Percentiles rank a stretch among this genome's conserved stretches.
Conservation (phyloP, 64 coral and sea anemone genomes). For the Pocillopora verrucosa region DNA sequence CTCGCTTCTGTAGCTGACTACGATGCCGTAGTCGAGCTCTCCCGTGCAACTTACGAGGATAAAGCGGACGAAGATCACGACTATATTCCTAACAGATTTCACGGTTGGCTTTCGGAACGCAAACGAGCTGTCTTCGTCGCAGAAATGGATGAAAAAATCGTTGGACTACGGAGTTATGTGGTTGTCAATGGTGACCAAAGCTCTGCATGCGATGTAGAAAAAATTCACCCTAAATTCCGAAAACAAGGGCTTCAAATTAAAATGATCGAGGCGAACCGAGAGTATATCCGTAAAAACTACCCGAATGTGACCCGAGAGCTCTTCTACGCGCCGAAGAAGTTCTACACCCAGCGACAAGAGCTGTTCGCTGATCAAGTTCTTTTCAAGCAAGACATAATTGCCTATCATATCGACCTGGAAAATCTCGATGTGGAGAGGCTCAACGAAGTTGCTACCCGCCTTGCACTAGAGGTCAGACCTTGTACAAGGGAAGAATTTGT, state of each 20-base stretch:
- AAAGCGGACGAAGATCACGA: neutral
- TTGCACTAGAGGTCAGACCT: slow-evolving; percentile 1
- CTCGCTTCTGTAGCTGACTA: neutral
- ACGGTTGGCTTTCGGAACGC: slow-evolving; percentile 4
- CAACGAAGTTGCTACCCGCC: neutral
- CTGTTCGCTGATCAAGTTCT: slow-evolving; percentile 24
- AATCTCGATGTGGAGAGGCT: slow-evolving; percentile 1
- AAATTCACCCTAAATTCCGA: slow-evolving; percentile 12
- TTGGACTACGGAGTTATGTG: slow-evolving; percentile 6
- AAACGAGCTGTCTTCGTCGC: slow-evolving; percentile 16
- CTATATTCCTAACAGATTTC: slow-evolving; percentile 23
- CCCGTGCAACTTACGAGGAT: slow-evolving; percentile 26
- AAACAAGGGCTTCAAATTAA: slow-evolving; percentile 10
- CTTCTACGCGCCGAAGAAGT: slow-evolving; percentile 17
- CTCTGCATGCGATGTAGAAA: neutral
- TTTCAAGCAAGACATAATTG: slow-evolving; percentile 31
- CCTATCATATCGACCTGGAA: slow-evolving; percentile 12
- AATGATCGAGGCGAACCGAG: slow-evolving; percentile 8
- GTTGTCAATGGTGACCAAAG: slow-evolving; percentile 13
- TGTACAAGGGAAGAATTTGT: slow-evolving; percentile 31
- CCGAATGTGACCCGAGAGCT: slow-evolving; percentile 33
- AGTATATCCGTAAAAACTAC: slow-evolving; percentile 21
- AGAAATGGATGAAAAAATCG: neutral
- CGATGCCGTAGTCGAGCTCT: neutral
- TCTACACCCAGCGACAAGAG: slow-evolving; percentile 18